phyloP scores from a whole-genome alignment of 1,140 invertebrate species.

The Tetragnatha versicolor region DNA sequence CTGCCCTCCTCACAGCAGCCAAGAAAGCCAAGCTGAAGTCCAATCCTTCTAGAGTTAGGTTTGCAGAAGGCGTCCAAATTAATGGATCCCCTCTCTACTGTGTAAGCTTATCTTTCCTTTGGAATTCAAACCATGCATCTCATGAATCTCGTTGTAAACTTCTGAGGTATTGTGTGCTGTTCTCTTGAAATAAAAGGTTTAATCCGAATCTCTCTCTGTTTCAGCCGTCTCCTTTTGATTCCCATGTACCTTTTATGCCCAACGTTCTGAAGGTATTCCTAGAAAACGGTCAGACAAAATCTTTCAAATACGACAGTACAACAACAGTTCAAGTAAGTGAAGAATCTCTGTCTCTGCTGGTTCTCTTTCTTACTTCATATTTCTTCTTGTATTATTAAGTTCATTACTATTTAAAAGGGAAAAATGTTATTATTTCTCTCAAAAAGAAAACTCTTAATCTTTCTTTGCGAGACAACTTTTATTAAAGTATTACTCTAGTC shows the following conservation, averaged over 20 bases:
- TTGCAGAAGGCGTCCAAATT: constrained; percentile 86
- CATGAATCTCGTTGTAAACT: no score
- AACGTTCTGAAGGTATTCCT: constrained; percentile 89
- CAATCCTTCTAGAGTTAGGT: constrained; percentile 84
- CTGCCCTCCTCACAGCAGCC: constrained; percentile 82
- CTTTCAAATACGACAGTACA: constrained; percentile 92
- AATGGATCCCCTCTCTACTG: constrained; percentile 73
- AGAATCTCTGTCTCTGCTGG: no score
- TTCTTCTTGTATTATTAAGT: no score
- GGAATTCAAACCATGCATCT: no score
- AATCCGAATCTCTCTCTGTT: neutral
- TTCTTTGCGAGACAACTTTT: no score
- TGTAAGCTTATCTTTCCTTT: constrained; percentile 61
- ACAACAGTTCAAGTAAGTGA: constrained; percentile 76
- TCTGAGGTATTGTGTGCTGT: neutral
- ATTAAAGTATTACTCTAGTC: no score
- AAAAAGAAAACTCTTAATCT: no score
- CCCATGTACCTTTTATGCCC: constrained; percentile 85
- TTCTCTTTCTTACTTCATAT: no score
- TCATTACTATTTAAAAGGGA: no score
- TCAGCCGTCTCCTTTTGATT: constrained; percentile 78
- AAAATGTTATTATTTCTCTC: no score
- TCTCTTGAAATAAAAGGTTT: neutral
- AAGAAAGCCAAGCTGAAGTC: constrained; percentile 82
- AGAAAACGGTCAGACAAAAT: constrained; percentile 94